These are phyloP conservation scores for Pelvicachromis taeniatus DNA, from an alignment of 2,113 vertebrate species.

Conservation along the genomic window DNA sequence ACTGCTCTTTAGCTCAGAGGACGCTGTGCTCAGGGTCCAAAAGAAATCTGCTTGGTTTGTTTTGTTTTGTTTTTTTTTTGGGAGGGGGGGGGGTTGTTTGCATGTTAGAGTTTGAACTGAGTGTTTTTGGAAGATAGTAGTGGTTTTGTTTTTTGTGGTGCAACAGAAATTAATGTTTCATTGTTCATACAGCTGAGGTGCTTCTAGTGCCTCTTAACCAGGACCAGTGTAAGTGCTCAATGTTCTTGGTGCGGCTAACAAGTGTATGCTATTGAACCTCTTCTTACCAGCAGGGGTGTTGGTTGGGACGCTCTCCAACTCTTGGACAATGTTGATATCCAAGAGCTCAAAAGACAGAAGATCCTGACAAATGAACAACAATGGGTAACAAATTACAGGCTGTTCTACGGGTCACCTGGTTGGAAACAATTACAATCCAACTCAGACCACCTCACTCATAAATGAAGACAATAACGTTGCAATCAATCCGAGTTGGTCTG, in stretches of 20 bases:
- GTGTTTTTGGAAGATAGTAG: too few relatives aligned
- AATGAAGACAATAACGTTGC: neutral
- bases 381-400: neutral
- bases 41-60: neutral
- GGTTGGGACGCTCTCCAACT: conserved; percentile 90
- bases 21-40: neutral
- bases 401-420: fast-evolving
- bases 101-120: neutral
- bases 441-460: neutral
- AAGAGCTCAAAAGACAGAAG: conserved; percentile 93
- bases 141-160: neutral
- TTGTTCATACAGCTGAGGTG: neutral
- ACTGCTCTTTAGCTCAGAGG: neutral
- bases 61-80: too few relatives aligned
- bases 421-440: neutral
- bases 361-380: conserved; percentile 73
- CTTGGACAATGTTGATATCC: conserved; percentile 98
- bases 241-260: neutral
- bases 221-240: neutral
- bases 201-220: neutral
- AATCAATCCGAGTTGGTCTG: neutral
- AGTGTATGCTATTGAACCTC: neutral
- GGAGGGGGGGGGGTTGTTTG: too few relatives aligned
- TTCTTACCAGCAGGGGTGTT: conserved; percentile 87
- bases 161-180: neutral